Evolutionary conservation across 2,888 invertebrate species (phyloP).

Genomic region (Morinoia aosen): DNA sequence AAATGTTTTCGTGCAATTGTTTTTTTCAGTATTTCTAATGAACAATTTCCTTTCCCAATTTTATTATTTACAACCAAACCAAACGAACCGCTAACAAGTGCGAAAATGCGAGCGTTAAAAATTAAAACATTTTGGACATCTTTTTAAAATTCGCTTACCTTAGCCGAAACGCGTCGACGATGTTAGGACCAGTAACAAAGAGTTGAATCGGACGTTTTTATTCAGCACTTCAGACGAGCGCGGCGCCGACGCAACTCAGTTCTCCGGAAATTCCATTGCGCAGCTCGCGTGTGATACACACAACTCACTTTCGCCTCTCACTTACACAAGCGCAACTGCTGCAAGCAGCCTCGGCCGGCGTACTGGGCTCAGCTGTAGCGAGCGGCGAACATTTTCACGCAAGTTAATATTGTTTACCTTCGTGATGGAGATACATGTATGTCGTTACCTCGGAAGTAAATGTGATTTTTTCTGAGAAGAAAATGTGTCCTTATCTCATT

Average conservation of each 20-base stretch:
- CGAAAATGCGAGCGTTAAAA: not conserved
- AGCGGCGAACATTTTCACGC: not conserved
- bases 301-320: conserved; percentile 22
- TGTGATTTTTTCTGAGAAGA: too few relatives aligned
- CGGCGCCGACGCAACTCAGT: not conserved
- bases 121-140: not conserved
- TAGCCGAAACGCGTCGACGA: not conserved
- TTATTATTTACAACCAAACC: too few relatives aligned
- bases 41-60: too few relatives aligned
- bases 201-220: not conserved
- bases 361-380: not conserved
- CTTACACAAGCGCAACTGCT: not conserved
- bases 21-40: too few relatives aligned
- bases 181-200: not conserved
- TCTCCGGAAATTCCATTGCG: conserved; percentile 36
- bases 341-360: not conserved
- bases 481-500: too few relatives aligned
- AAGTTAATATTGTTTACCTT: not conserved
- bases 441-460: too few relatives aligned
- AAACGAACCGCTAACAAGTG: not conserved
- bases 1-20: too few relatives aligned
- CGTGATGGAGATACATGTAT: too few relatives aligned
- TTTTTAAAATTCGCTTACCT: not conserved
- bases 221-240: not conserved
- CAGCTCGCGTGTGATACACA: not conserved